Percentiles rank a stretch among this genome's conserved stretches.
These are phyloP conservation scores for Neotoma lepida DNA, from an alignment of 2,113 vertebrate species.

Conservation along the genomic window DNA sequence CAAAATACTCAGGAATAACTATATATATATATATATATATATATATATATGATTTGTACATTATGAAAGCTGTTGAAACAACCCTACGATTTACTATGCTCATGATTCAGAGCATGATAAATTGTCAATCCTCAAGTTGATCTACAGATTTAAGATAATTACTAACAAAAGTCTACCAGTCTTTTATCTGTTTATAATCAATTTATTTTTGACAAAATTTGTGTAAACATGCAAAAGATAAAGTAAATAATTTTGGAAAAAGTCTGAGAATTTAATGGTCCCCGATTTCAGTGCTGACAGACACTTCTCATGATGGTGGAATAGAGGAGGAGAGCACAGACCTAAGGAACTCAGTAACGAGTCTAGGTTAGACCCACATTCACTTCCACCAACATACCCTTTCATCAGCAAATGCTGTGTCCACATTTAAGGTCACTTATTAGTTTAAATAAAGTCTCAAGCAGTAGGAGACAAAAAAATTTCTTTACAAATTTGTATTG, in stretches of 20 bases:
- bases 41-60: neutral
- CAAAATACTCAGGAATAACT: neutral
- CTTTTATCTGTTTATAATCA: neutral
- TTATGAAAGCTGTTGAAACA: neutral
- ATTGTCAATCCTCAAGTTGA: neutral
- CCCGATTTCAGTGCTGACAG: neutral
- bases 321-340: neutral
- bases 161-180: neutral
- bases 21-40: no score
- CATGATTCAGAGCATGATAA: neutral
- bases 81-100: neutral
- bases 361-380: neutral
- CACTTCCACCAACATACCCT: neutral
- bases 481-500: neutral
- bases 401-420: neutral
- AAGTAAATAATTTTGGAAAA: neutral
- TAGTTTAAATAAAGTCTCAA: neutral
- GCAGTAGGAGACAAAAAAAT: neutral
- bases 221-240: neutral
- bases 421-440: neutral
- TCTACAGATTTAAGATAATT: neutral
- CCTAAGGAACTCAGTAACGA: no score
- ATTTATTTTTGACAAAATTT: neutral
- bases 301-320: no score
- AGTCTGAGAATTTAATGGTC: neutral